These are phyloP conservation scores for Lithophane socia DNA, from an alignment of 2,888 invertebrate genomes.

Conservation along the genomic window DNA sequence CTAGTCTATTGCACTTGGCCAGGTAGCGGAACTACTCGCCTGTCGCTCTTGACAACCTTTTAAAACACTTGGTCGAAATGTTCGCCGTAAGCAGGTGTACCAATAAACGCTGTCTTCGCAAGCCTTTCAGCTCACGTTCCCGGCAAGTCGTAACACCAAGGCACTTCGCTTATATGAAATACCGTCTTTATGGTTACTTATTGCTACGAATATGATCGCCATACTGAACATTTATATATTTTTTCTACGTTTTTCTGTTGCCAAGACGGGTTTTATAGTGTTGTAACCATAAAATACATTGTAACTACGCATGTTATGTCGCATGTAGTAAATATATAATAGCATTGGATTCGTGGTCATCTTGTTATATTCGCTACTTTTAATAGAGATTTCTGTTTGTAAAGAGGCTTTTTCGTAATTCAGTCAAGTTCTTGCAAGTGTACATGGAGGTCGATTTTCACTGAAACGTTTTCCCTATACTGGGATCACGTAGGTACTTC, in stretches of 20 bases:
- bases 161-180: slow-evolving; percentile 84
- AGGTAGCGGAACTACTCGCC: slow-evolving; percentile 28
- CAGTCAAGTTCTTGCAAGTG: slow-evolving; percentile 51
- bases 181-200: slow-evolving; percentile 86
- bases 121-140: slow-evolving; percentile 85
- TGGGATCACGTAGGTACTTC: slow-evolving; percentile 56
- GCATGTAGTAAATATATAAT: slow-evolving; percentile 65
- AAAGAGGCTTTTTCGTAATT: slow-evolving; percentile 50
- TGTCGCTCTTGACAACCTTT: slow-evolving; percentile 64
- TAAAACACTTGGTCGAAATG: slow-evolving; percentile 70
- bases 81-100: slow-evolving; percentile 82
- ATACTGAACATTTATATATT: slow-evolving; percentile 77
- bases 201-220: slow-evolving; percentile 80
- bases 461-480: slow-evolving; percentile 49
- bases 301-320: slow-evolving; percentile 70
- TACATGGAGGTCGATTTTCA: slow-evolving; percentile 53
- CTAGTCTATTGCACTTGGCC: slow-evolving; percentile 16
- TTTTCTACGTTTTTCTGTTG: slow-evolving; percentile 73
- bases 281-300: slow-evolving; percentile 74
- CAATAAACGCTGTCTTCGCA: slow-evolving; percentile 80
- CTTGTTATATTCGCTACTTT: slow-evolving; percentile 42
- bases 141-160: slow-evolving; percentile 81
- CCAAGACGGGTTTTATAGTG: slow-evolving; percentile 74
- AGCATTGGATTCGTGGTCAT: slow-evolving; percentile 56
- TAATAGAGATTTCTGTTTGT: slow-evolving; percentile 42